Conservation (phyloP, 2,797 vertebrate genomes). For the Coracias cyanogaster region DNA sequence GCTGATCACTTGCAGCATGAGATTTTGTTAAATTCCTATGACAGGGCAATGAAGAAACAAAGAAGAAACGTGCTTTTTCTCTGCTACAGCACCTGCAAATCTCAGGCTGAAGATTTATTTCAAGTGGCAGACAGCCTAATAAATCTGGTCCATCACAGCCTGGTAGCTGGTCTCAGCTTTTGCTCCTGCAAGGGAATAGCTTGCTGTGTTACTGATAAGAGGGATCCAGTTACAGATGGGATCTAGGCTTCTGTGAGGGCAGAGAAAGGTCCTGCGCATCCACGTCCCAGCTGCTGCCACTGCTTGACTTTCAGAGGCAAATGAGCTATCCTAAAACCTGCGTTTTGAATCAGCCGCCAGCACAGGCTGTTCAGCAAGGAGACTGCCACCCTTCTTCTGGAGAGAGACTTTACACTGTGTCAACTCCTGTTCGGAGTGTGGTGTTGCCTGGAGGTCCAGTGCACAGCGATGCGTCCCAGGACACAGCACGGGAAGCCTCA, state of each 20-base stretch:
- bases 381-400: not conserved
- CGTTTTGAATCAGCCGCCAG: not conserved
- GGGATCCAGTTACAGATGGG: slow-evolving; percentile 26
- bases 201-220: slow-evolving; percentile 31
- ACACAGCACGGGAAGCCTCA: not conserved
- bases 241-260: slow-evolving; percentile 15
- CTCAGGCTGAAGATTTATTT: slow-evolving; percentile 33
- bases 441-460: not conserved
- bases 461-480: fast-evolving
- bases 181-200: not conserved
- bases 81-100: slow-evolving; percentile 2
- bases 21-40: not conserved
- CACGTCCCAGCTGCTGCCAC: not conserved
- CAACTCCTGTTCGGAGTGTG: fast-evolving
- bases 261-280: not conserved
- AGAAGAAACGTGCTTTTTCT: not conserved
- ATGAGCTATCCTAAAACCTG: not conserved
- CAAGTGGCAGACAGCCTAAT: slow-evolving; percentile 6
- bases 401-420: not conserved
- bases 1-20: not conserved
- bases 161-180: slow-evolving; percentile 1
- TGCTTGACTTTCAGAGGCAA: not conserved
- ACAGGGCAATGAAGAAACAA: not conserved
- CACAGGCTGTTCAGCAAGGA: not conserved
- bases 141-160: slow-evolving; percentile 36